Conservation (phyloP, 1,140 invertebrate species). For the Rhopalosiphum padi region DNA sequence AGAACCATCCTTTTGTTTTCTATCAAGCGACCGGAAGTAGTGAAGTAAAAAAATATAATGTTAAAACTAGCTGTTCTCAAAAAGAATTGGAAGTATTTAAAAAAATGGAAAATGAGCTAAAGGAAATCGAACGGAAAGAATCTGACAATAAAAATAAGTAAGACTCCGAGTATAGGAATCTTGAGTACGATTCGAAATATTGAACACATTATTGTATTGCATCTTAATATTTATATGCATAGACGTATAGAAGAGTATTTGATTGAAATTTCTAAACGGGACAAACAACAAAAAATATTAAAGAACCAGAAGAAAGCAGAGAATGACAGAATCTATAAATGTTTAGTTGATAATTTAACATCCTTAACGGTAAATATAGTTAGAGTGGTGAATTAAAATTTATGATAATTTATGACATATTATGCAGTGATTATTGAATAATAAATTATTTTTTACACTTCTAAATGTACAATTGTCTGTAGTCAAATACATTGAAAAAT, state of each 20-base stretch:
- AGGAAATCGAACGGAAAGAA: background rate
- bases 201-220: background rate
- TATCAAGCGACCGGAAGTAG: background rate
- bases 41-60: background rate
- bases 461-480: background rate
- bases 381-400: background rate
- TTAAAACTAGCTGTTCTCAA: background rate
- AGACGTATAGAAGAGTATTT: conserved; percentile 13
- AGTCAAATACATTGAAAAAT: background rate
- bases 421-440: background rate
- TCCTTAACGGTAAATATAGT: background rate
- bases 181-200: background rate
- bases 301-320: background rate
- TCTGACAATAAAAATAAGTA: background rate
- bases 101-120: background rate
- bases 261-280: background rate
- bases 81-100: background rate
- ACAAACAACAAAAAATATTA: background rate
- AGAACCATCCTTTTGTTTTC: no score
- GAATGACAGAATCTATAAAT: background rate
- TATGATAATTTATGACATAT: background rate
- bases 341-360: background rate
- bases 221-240: background rate
- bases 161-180: background rate
- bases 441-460: background rate